A percentile compares a stretch with the other conserved stretches of the same genome.
Conservation (phyloP, 1,140 invertebrate genomes). For the Acromyrmex echinatior region DNA sequence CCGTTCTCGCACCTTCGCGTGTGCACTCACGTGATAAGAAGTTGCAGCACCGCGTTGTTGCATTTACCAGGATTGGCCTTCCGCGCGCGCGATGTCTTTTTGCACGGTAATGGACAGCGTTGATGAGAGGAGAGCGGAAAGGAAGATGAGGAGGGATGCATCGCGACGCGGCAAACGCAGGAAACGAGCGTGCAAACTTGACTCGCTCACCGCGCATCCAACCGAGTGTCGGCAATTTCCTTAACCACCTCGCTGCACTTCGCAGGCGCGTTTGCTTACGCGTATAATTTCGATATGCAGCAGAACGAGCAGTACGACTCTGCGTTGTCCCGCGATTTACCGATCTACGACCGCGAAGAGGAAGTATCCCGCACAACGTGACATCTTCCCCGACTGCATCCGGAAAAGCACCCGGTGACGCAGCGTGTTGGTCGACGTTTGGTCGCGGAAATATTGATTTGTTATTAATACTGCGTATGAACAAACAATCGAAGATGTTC, state of each 20-base stretch:
- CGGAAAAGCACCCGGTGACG: background rate
- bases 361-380: background rate
- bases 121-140: no score
- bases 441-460: background rate
- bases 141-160: background rate
- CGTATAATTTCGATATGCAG: conserved; percentile 64
- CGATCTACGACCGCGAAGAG: background rate
- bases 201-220: conserved; percentile 56
- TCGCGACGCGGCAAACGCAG: conserved; percentile 23
- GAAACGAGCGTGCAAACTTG: conserved; percentile 63
- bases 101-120: background rate
- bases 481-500: no score
- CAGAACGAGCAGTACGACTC: background rate
- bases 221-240: conserved; percentile 68
- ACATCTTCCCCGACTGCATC: background rate
- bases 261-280: conserved; percentile 42
- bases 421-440: background rate
- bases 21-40: conserved; percentile 35
- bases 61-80: conserved; percentile 61
- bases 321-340: background rate
- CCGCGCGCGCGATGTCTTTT: conserved; percentile 34
- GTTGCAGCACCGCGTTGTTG: conserved; percentile 53
- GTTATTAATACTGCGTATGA: background rate
- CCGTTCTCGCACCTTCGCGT: conserved; percentile 29
- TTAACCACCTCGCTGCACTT: conserved; percentile 66